These are phyloP conservation scores for Microcebus tavaratra DNA, from an alignment of 2,113 vertebrate genomes.

Conservation along the genomic window DNA sequence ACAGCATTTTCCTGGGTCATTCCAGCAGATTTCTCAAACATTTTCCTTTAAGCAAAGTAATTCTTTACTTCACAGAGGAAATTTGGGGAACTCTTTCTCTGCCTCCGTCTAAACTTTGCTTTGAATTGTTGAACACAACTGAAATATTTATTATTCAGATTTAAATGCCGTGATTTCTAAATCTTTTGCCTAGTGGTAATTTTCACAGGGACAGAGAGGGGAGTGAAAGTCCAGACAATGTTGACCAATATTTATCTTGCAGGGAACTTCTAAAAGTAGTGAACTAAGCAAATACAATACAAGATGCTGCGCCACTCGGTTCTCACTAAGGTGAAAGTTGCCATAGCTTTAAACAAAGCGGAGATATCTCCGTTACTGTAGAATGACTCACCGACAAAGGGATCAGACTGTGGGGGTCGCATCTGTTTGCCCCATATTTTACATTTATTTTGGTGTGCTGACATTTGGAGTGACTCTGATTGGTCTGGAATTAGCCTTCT, in stretches of 20 bases:
- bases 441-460: slow-evolving; percentile 81
- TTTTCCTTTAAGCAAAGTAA: not conserved
- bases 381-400: slow-evolving; percentile 46
- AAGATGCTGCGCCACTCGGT: not conserved
- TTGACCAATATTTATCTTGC: not conserved
- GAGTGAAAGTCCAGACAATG: not conserved
- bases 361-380: slow-evolving; percentile 13
- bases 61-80: not conserved
- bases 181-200: not conserved
- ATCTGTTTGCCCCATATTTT: slow-evolving; percentile 80
- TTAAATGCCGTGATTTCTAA: not conserved
- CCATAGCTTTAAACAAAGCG: slow-evolving; percentile 33
- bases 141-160: not conserved
- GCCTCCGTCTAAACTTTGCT: not conserved
- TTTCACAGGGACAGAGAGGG: not conserved
- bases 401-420: slow-evolving; percentile 48
- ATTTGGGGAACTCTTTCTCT: slow-evolving; percentile 30
- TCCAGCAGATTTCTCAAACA: not conserved
- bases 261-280: not conserved
- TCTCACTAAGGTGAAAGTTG: slow-evolving; percentile 62
- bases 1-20: not conserved
- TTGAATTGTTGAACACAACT: not conserved
- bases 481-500: slow-evolving; percentile 78
- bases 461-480: slow-evolving; percentile 81
- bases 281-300: not conserved